Evolutionary conservation across 92 coral and sea anemone species (phyloP), one percentile per base, ranked within the genome.

Genomic region (Pocillopora meandrina): DNA sequence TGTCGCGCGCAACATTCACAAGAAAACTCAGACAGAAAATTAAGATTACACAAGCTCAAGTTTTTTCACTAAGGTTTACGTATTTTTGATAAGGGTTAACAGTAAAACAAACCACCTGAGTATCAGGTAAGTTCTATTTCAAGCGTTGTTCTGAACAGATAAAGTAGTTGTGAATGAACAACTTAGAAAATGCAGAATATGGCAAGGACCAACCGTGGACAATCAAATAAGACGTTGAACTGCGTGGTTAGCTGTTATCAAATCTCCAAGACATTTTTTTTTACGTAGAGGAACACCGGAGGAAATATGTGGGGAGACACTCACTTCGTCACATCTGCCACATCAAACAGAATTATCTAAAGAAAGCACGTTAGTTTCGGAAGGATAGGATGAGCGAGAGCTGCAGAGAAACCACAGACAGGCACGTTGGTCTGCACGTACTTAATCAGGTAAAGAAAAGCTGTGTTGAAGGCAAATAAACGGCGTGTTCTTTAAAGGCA

Each of bases 331-430:
- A 55, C 56, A 34, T 14, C 19, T 35, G n/a, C 18, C 55, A 34
- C 4, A 70, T 70, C 74, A 55, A 59, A 59, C 62, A 12, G 74
- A 70, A 49, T 49, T 70, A 16, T 70, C 74, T 69, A 69, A 18
- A 12, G 34, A 70, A 34, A 70, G 3, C n/a, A 34, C 26, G 74
- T 70, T 34, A 13, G 20, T 70, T 70, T 70, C 74, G 74, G 74
- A 70, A 70, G 74, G 74, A 70, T 70, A 70, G 74, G 74, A 70
- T 70, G 20, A 49, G n/a, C 8, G 74, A 70, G 55, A 20, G 55
- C n/a, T 70, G 74, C 23, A 7, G 33, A 20, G 33, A 65, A 65
- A 4, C 26, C 20, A 31, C 9, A n/a, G 68, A 64, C 10, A 67
- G 12, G 3, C 16, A 15, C 11, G 55, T 19, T n/a, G n/a, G 18